These are phyloP conservation scores for Trachemys scripta DNA, from an alignment of 2,113 vertebrate species.

Conservation along the genomic window DNA sequence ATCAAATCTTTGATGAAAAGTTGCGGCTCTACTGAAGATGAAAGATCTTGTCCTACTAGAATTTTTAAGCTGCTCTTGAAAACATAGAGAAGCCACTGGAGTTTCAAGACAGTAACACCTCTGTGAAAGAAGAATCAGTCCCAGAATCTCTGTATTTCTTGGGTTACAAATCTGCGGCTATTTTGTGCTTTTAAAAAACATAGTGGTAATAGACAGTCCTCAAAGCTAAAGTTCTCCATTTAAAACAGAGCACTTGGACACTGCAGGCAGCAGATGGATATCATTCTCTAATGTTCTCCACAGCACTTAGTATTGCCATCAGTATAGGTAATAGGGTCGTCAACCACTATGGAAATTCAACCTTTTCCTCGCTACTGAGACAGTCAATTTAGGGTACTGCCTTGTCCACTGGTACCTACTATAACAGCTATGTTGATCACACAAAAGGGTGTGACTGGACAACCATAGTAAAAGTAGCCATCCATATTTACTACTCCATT, in stretches of 20 bases:
- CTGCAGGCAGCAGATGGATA: background rate
- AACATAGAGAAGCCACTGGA: background rate
- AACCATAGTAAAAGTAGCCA: background rate
- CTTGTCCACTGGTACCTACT: background rate
- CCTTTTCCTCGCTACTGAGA: background rate
- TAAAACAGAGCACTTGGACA: background rate
- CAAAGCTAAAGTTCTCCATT: background rate
- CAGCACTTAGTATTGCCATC: background rate
- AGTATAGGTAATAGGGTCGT: accelerated
- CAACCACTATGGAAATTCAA: background rate
- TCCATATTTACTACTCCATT: background rate
- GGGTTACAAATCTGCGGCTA: background rate
- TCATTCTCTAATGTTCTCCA: background rate
- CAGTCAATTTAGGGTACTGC: background rate
- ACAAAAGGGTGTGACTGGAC: background rate
- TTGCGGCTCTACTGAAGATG: background rate
- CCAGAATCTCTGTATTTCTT: background rate
- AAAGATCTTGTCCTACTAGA: background rate
- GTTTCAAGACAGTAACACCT: background rate
- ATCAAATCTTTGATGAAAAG: accelerated
- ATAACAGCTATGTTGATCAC: background rate
- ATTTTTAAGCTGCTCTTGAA: background rate
- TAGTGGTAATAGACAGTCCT: background rate
- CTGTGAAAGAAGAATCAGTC: background rate
- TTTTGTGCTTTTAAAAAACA: background rate